These are phyloP conservation scores for Xiphorhynchus erythropygius DNA, from an alignment of 2,797 vertebrate genomes.

Conservation along the genomic window DNA sequence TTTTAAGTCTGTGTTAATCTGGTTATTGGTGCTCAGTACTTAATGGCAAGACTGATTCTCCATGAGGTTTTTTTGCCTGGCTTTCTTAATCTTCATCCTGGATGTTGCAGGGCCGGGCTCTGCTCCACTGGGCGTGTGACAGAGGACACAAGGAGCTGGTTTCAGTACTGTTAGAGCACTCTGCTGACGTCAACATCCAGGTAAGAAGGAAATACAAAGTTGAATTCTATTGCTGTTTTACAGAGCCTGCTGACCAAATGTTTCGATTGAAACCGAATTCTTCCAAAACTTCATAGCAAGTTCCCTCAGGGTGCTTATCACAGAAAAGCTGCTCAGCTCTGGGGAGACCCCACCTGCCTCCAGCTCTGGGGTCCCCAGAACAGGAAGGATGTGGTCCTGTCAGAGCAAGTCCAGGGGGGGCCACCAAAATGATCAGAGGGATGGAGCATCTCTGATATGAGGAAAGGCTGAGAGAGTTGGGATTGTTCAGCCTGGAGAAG, in stretches of 20 bases:
- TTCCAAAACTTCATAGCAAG: not conserved
- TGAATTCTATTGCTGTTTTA: not conserved
- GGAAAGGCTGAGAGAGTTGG: not conserved
- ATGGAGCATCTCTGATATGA: not conserved
- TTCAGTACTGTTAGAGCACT: slow-evolving; percentile 86
- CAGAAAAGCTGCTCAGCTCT: not conserved
- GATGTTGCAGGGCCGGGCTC: slow-evolving; percentile 85
- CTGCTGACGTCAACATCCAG: slow-evolving; percentile 92
- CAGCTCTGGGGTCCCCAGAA: not conserved
- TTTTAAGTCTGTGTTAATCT: not conserved
- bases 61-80: not conserved
- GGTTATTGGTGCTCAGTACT: not conserved
- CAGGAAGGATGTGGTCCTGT: not conserved
- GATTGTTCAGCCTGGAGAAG: not conserved
- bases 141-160: slow-evolving; percentile 95
- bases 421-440: too few species aligned
- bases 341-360: not conserved
- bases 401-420: not conserved
- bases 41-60: not conserved
- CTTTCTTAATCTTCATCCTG: slow-evolving; percentile 16
- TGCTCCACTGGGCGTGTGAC: slow-evolving; percentile 96
- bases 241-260: not conserved
- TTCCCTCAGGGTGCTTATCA: not conserved
- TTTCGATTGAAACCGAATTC: not conserved
- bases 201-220: slow-evolving; percentile 74